Evolutionary conservation across 2,113 vertebrate genomes (phyloP).

Genomic region (Atrichornis clamosus): DNA sequence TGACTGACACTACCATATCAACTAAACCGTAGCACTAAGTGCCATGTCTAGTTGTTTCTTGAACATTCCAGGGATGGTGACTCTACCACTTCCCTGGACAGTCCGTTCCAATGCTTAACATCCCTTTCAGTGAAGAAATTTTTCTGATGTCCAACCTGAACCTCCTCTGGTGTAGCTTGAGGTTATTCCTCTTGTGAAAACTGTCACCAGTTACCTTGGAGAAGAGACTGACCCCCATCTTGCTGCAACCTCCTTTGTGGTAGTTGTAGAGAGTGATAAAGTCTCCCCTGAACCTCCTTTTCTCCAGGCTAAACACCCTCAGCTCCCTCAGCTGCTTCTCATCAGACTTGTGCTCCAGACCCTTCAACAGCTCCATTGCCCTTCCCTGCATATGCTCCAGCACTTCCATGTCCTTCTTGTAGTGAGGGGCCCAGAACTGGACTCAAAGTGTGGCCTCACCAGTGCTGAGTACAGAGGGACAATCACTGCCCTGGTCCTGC

Average conservation of each 20-base stretch:
- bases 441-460: fast-evolving
- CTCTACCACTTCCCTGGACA: neutral
- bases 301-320: neutral
- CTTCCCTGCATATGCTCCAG: neutral
- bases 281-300: neutral
- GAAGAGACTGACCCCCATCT: neutral
- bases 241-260: neutral
- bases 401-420: neutral
- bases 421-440: neutral
- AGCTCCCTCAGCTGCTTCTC: neutral
- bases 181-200: neutral
- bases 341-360: neutral
- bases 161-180: neutral
- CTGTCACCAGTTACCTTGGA: neutral
- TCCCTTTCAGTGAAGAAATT: neutral
- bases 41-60: neutral
- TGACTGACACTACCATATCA: neutral
- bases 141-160: neutral
- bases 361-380: neutral
- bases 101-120: neutral
- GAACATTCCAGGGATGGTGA: neutral
- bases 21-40: neutral
- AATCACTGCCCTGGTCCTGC: neutral
- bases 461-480: neutral
- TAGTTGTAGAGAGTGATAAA: neutral